A percentile compares a stretch with the other conserved stretches of the same genome.
phyloP scores from a whole-genome alignment of 2,888 invertebrate species.

The Oligia latruncula region DNA sequence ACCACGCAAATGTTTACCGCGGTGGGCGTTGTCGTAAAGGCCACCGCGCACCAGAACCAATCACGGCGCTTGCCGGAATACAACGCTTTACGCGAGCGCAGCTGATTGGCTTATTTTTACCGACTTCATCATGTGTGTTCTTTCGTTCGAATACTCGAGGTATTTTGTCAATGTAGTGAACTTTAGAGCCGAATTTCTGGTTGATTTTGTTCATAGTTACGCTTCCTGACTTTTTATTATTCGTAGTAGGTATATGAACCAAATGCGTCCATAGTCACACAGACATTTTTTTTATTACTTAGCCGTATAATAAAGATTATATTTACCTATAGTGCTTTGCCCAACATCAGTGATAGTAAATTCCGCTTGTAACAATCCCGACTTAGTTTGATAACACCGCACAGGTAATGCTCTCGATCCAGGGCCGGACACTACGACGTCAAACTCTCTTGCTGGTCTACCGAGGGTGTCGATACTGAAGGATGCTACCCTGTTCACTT shows the following conservation, averaged over 20 bases:
- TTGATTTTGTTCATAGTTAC: too few species aligned
- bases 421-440: conserved; percentile 96
- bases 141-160: too few species aligned
- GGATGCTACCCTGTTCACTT: conserved; percentile 94
- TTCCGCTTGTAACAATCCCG: conserved; percentile 98
- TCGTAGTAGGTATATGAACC: neutral
- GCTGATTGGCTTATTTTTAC: too few species aligned
- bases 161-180: too few species aligned
- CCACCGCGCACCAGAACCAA: too few species aligned
- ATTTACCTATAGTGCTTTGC: conserved; percentile 90
- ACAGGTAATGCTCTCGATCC: conserved; percentile 95
- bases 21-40: too few species aligned
- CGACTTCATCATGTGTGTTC: too few species aligned
- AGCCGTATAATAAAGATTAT: neutral
- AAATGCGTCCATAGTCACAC: neutral
- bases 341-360: conserved; percentile 95
- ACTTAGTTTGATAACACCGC: conserved; percentile 98
- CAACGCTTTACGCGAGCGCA: too few species aligned
- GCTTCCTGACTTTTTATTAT: too few species aligned
- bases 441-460: conserved; percentile 96
- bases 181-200: too few species aligned
- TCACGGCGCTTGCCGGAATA: too few species aligned
- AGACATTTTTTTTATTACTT: neutral
- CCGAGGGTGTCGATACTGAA: conserved; percentile 97
- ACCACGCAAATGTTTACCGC: too few species aligned